Evolutionary conservation across 2,113 vertebrate species (phyloP), one percentile per base, ranked within the genome.

Genomic region (Isichthys henryi): DNA sequence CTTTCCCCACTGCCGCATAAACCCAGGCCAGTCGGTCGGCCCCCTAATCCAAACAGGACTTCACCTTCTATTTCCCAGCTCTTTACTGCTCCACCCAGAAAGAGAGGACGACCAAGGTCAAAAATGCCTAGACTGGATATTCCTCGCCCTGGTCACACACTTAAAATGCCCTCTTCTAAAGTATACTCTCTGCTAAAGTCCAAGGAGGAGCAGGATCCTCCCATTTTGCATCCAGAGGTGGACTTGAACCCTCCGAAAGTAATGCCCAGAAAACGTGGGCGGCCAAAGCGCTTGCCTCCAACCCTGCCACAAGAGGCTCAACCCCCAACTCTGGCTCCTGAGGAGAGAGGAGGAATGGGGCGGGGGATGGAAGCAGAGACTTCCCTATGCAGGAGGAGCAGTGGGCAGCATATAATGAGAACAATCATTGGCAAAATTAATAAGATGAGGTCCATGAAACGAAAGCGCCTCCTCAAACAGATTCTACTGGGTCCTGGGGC

Each of bases 401-500:
- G 95, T 46, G 96, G 97, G 90, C 97, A 98, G 93, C 92, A 96
- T 77, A 95, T 98, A 91, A 97, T 99, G 96, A 98, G 97, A 94
- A 97, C 96, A 85, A 96, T 99, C 92, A 98, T 99, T 86, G 95
- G 97, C 11, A 98, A 98, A 92, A 99, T 99, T 94, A 99, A 99
- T 94, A 99, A 97, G 92, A 98, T 98, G 96, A 97, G 96, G 92
- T 96, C 96, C 31, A 94, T 97, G 90, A 98, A 98, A 93, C 96
- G 97, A 91, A 98, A 97, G 94, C 97, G 97, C 84, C 95, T 99
- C 66, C 94, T 98, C 89, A 98, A 97, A 92, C 97, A 97, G 90
- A 97, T 98, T 90, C 93, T 98, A 45, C 92, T 94, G 13, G 93
- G 92, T 19, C 93, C 91, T 46, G 92, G 87, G 10, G 92, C 90